Conservation (phyloP, 2,888 invertebrate species). For the Hyppa rectilinea region DNA sequence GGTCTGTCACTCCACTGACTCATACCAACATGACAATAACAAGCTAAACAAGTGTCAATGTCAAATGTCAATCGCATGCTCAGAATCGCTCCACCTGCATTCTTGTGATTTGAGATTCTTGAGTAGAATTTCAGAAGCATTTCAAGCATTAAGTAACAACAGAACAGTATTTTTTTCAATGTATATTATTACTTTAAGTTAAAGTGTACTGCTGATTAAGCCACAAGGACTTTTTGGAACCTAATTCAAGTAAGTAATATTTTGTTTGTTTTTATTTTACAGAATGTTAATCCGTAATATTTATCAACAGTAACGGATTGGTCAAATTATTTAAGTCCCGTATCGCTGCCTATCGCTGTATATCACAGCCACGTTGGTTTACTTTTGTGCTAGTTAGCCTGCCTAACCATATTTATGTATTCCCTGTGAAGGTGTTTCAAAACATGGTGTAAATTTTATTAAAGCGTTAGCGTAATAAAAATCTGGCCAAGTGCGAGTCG, state of each 20-base stretch:
- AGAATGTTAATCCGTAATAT: background rate
- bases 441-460: conserved; percentile 58
- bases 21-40: conserved; percentile 7
- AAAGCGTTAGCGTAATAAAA: too few species aligned
- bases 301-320: conserved; percentile 8
- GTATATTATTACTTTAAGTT: conserved; percentile 18
- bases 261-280: conserved; percentile 2
- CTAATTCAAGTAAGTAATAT: conserved; percentile 39
- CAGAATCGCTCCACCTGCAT: background rate
- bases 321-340: background rate
- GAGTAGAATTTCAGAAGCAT: conserved; percentile 9
- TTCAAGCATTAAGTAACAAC: conserved; percentile 28
- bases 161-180: conserved; percentile 47
- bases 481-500: too few species aligned
- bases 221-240: background rate
- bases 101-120: too few species aligned
- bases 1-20: background rate
- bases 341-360: too few species aligned
- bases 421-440: conserved; percentile 6
- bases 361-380: background rate
- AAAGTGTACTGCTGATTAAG: conserved; percentile 38
- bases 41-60: too few species aligned
- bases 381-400: background rate
- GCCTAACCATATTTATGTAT: background rate
- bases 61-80: conserved; percentile 1